Percentiles rank a stretch among this genome's conserved stretches.
Conservation (phyloP, 2,888 invertebrate genomes). For the Erynnis tages region DNA sequence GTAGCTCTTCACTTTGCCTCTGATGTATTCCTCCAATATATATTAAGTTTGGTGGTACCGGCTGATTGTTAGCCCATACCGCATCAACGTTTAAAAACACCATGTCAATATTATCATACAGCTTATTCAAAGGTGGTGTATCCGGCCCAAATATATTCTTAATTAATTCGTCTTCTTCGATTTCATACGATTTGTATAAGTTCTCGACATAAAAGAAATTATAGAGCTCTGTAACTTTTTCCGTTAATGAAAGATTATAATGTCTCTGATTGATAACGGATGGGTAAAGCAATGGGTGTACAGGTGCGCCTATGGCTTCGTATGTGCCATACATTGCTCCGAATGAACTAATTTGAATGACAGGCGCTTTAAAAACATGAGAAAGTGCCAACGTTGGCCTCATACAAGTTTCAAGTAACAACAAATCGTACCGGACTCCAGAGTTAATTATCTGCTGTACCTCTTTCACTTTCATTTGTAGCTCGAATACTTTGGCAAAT, state of each 20-base stretch:
- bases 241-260: constrained; percentile 39
- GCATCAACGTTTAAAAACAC: constrained; percentile 45
- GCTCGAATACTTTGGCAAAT: constrained; percentile 32
- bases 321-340: constrained; percentile 26
- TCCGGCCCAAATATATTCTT: constrained; percentile 7
- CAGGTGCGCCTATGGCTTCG: constrained; percentile 33
- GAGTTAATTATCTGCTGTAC: constrained; percentile 37
- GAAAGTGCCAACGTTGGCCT: constrained; percentile 31
- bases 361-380: constrained; percentile 35
- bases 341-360: constrained; percentile 36
- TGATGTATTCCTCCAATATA: constrained; percentile 44
- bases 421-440: constrained; percentile 36
- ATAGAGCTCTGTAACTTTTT: constrained; percentile 38
- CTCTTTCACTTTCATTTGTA: constrained; percentile 36
- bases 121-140: constrained; percentile 24
- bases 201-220: constrained; percentile 8
- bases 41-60: constrained; percentile 41
- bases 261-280: constrained; percentile 30
- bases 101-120: constrained; percentile 43
- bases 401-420: constrained; percentile 35
- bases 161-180: constrained; percentile 16
- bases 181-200: neutral
- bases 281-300: constrained; percentile 36
- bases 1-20: constrained; percentile 41
- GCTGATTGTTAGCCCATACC: constrained; percentile 42